Evolutionary conservation across 2,888 invertebrate species (phyloP).

Genomic region (Neoaliturus tenellus): DNA sequence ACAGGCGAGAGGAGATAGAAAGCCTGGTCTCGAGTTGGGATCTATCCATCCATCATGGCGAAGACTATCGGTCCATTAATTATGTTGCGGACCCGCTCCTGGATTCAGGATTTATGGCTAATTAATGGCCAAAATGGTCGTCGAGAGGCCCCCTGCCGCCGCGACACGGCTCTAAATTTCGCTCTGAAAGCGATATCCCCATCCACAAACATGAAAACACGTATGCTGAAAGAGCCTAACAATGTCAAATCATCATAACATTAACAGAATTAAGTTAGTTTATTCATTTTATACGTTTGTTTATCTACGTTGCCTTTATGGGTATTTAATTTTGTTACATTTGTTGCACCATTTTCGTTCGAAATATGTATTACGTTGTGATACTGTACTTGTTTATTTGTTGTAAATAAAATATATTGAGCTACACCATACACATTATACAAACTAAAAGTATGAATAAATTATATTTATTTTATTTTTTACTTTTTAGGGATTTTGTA

Average conservation of each 20-base stretch:
- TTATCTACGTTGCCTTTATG: no score
- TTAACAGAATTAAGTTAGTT: no score
- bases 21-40: slow-evolving; percentile 1
- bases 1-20: background rate
- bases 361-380: no score
- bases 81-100: slow-evolving; percentile 23
- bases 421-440: no score
- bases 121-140: slow-evolving; percentile 29
- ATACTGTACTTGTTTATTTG: no score
- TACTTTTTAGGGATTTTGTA: no score
- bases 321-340: no score
- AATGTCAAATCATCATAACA: background rate
- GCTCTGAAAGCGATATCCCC: slow-evolving; percentile 9
- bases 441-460: no score
- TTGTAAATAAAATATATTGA: no score
- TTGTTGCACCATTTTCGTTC: no score
- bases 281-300: no score
- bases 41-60: slow-evolving; percentile 21
- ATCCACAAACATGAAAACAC: background rate
- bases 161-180: background rate
- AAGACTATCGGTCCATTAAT: slow-evolving; percentile 15
- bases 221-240: background rate
- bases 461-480: no score
- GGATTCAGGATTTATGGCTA: slow-evolving; percentile 40
- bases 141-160: background rate